phyloP scores from a whole-genome alignment of 23 tunicate genomes.

The Styela plicata region DNA sequence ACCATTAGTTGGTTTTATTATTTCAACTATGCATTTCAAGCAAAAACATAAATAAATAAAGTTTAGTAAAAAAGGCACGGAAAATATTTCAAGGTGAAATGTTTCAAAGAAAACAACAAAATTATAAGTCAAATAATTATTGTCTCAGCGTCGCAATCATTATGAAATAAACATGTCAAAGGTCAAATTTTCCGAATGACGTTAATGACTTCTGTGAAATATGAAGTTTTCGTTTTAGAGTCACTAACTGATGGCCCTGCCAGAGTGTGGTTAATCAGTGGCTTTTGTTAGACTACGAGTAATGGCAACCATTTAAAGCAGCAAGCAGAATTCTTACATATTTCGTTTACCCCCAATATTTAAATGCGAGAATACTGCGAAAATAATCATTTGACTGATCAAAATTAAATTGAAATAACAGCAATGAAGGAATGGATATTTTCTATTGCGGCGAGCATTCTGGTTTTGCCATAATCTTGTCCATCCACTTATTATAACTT shows the following conservation, averaged over 20 bases:
- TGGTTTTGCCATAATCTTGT: slow-evolving; percentile 35
- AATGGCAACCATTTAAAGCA: too few species aligned
- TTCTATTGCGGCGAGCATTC: not conserved
- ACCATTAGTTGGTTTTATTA: not conserved
- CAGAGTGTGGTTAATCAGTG: too few species aligned
- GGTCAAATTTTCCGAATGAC: too few species aligned
- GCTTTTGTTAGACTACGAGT: too few species aligned
- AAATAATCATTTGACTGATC: not conserved
- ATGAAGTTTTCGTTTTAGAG: too few species aligned
- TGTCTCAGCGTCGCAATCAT: too few species aligned
- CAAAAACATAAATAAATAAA: not conserved
- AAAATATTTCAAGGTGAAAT: not conserved
- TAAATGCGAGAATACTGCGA: not conserved
- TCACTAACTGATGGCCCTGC: too few species aligned
- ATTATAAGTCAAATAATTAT: too few species aligned
- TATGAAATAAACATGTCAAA: too few species aligned
- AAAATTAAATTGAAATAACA: not conserved
- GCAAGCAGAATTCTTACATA: too few species aligned
- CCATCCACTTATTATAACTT: slow-evolving; percentile 67
- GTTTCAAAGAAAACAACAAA: not conserved
- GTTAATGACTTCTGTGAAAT: too few species aligned
- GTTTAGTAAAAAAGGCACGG: not conserved
- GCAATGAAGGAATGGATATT: too few species aligned
- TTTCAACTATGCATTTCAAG: not conserved
- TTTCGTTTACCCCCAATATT: not conserved